These are phyloP conservation scores for Bovichtus variegatus DNA, from an alignment of 2,797 vertebrate species.

Conservation along the genomic window DNA sequence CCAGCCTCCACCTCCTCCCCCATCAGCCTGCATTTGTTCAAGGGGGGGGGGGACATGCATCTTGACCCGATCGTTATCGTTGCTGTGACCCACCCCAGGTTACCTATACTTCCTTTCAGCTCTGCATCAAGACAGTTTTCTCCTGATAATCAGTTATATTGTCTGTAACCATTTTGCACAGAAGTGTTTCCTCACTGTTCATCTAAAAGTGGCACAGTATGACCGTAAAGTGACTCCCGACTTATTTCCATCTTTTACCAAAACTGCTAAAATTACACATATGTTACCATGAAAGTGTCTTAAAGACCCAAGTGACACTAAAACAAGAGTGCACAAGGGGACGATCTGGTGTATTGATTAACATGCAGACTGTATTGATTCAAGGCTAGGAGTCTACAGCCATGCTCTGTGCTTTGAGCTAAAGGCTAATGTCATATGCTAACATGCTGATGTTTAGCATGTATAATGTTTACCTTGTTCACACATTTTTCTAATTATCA, in stretches of 20 bases:
- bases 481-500: neutral
- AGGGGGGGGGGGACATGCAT: constrained; percentile 15
- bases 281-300: neutral
- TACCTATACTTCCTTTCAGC: constrained; percentile 17
- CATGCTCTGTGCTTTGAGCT: neutral
- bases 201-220: neutral
- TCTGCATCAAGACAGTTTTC: constrained; percentile 3
- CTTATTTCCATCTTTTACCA: constrained; percentile 8
- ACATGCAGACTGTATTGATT: constrained; percentile 19
- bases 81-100: constrained; percentile 17
- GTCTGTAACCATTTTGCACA: neutral
- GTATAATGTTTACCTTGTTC: neutral
- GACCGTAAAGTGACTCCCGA: constrained; percentile 2
- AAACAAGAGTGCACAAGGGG: too few species aligned
- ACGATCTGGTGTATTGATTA: too few species aligned
- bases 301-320: too few species aligned
- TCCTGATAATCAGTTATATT: constrained; percentile 1
- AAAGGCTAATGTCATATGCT: neutral
- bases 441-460: neutral
- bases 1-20: constrained; percentile 11
- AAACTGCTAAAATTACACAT: neutral
- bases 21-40: constrained; percentile 25
- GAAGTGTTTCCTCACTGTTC: neutral
- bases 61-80: constrained; percentile 42
- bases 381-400: neutral